Evolutionary conservation across 2,113 vertebrate species (phyloP), one percentile per base, ranked within the genome.

Genomic region (Cinclus cinclus): DNA sequence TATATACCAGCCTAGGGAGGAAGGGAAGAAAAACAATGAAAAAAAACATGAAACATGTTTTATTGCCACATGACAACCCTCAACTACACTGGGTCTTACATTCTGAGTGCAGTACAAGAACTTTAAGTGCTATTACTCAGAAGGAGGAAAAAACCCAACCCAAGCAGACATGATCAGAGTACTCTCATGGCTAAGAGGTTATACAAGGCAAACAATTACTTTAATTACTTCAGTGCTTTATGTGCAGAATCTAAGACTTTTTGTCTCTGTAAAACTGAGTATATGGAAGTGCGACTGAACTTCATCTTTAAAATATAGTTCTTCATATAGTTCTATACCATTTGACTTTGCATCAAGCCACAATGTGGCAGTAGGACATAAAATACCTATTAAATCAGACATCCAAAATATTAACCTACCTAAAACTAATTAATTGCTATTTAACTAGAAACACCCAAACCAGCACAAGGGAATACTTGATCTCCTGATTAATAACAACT

Each of bases 1-100:
- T 99, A 95, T 99, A 99, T 30, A 99, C 97, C 83, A 99, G 90
- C 96, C 99, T 99, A 55, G 58, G 44, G 28, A 89, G 31, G 27
- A 62, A 13, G 6, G 28, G 21, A 20, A 33, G 17, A 27, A 46
- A 56, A 30, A 53, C 56, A 83, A 63, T 9, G 6, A 60, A 13
- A 35, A 50, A 56, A 21, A 60, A 24, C 5, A 70, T 23, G 10
- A 63, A 91, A 25, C 25, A 1, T 78, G 70, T 69, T 23, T 1
- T n/a, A 69, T 58, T 81, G 78, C 56, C 62, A 81, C 60, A 78
- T 62, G 85, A 83, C 73, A 93, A 17, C 82, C 65, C 76, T 92
- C 31, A 87, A 0, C 33, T 49, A 52, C 16, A 6, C 24, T 28
- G 23, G 13, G 42, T 47, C 64, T 90, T 44, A 59, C 13, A 23